Conservation (phyloP, 2,113 vertebrate species). For the Cyprinus carpio region DNA sequence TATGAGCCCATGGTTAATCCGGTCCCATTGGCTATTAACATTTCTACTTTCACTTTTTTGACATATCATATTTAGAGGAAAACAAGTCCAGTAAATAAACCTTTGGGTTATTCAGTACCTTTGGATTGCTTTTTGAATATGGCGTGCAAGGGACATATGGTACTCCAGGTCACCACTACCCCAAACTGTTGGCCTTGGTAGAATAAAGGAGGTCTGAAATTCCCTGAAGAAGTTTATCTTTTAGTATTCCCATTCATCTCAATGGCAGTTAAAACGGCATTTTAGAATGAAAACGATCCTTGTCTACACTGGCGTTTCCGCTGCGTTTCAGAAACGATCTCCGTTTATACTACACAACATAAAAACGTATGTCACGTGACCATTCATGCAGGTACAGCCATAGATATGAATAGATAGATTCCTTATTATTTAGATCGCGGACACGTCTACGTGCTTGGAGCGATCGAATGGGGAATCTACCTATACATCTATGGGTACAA, state of each 20-base stretch:
- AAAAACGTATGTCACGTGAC: too few species aligned
- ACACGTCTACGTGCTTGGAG: too few species aligned
- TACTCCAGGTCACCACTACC: slow-evolving; percentile 12
- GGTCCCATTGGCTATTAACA: slow-evolving; percentile 46
- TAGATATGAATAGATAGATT: too few species aligned
- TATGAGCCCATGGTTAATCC: slow-evolving; percentile 2
- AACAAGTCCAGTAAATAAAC: slow-evolving; percentile 18
- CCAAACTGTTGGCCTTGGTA: not conserved
- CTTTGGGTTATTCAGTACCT: slow-evolving; percentile 3
- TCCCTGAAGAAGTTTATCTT: not conserved
- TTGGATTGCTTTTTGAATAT: slow-evolving; percentile 9
- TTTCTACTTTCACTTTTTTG: slow-evolving; percentile 55
- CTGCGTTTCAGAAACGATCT: too few species aligned
- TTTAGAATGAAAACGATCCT: too few species aligned
- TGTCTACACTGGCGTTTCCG: too few species aligned
- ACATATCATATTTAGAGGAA: slow-evolving; percentile 22
- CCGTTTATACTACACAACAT: too few species aligned
- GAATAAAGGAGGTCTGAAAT: not conserved
- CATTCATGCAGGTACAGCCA: too few species aligned
- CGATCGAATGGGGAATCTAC: too few species aligned
- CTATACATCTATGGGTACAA: too few species aligned
- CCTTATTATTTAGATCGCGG: too few species aligned
- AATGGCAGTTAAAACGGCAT: too few species aligned
- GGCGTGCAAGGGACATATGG: slow-evolving; percentile 12
- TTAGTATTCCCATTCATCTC: slow-evolving; percentile 17